Evolutionary conservation across 2,888 invertebrate species (phyloP).

Genomic region (Blastobasis adustella): DNA sequence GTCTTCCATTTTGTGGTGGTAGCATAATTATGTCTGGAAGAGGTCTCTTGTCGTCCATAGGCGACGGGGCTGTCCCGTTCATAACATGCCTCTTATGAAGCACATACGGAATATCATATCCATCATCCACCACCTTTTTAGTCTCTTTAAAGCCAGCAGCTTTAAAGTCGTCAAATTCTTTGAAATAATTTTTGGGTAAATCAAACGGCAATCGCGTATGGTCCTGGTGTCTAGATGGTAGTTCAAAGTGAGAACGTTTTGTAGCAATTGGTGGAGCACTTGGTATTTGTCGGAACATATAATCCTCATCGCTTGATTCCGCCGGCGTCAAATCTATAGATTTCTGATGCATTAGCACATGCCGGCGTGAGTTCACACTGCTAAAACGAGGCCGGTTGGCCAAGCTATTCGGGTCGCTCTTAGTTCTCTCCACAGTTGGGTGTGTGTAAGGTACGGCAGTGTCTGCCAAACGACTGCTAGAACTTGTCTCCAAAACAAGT

Average conservation of each 20-base stretch:
- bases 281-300: conserved; percentile 83
- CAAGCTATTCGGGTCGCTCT: conserved; percentile 88
- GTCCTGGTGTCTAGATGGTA: conserved; percentile 74
- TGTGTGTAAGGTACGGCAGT: conserved; percentile 76
- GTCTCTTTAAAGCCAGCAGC: conserved; percentile 68
- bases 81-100: conserved; percentile 89
- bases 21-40: conserved; percentile 64
- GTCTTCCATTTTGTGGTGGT: conserved; percentile 63
- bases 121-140: conserved; percentile 66
- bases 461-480: conserved; percentile 67
- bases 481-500: conserved; percentile 68
- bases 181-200: conserved; percentile 82
- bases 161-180: conserved; percentile 77
- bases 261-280: conserved; percentile 83
- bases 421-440: conserved; percentile 87
- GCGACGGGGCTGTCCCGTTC: conserved; percentile 85
- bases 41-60: conserved; percentile 59
- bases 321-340: conserved; percentile 90
- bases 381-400: conserved; percentile 83
- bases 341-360: conserved; percentile 89
- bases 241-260: conserved; percentile 81
- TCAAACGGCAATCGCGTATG: conserved; percentile 80
- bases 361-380: conserved; percentile 83
- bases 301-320: conserved; percentile 89
- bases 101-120: conserved; percentile 87